Percentiles rank a stretch among this genome's conserved stretches.
These are phyloP conservation scores for Artibeus jamaicensis DNA, from an alignment of 2,797 vertebrate genomes.

Conservation along the genomic window DNA sequence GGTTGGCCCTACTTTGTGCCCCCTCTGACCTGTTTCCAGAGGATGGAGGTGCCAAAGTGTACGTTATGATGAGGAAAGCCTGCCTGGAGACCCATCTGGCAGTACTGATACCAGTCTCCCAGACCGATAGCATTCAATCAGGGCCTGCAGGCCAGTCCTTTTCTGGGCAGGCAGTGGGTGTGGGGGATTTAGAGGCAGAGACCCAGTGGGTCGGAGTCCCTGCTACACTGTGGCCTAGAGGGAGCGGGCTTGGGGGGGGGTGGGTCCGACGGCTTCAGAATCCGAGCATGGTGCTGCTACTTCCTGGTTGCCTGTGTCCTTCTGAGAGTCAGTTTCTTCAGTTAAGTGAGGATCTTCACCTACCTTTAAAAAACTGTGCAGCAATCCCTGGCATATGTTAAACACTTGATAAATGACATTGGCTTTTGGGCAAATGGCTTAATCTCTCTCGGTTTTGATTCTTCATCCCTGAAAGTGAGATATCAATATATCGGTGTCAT, in stretches of 20 bases:
- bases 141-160: not conserved
- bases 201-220: fast-evolving
- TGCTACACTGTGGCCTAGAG: not conserved
- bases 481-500: not conserved
- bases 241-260: not conserved
- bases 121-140: not conserved
- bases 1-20: fast-evolving
- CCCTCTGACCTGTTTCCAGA: not conserved
- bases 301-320: not conserved
- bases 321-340: not conserved
- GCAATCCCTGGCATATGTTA: not conserved
- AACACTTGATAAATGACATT: not conserved
- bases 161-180: not conserved
- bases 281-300: not conserved
- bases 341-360: not conserved
- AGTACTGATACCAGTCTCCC: not conserved
- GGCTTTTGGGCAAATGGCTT: not conserved
- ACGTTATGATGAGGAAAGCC: not conserved
- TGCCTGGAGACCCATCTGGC: not conserved
- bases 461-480: not conserved
- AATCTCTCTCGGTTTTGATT: not conserved
- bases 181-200: not conserved
- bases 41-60: not conserved
- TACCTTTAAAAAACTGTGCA: not conserved
- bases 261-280: not conserved